Conservation (phyloP, 2,797 vertebrate genomes). For the Peromyscus nudipes region DNA sequence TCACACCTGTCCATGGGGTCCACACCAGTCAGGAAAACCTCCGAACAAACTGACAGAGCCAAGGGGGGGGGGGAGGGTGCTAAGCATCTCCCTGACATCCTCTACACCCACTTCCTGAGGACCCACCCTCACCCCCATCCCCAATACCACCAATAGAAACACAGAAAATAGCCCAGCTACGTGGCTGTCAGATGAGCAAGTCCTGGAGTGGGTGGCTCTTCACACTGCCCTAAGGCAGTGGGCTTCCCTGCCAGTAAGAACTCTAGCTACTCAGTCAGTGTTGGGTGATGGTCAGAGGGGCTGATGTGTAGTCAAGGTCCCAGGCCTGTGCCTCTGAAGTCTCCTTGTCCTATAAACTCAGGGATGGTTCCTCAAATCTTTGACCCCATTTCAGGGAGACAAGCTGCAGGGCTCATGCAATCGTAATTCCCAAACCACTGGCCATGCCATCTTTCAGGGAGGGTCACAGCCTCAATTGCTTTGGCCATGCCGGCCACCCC, state of each 20-base stretch:
- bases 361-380: neutral
- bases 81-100: neutral
- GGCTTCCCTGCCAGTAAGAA: neutral
- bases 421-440: neutral
- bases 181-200: neutral
- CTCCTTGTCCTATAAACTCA: neutral
- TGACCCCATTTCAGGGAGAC: neutral
- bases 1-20: neutral
- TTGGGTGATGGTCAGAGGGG: neutral
- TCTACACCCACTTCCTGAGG: neutral
- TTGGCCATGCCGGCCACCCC: neutral
- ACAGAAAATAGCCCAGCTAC: neutral
- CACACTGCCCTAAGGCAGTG: neutral
- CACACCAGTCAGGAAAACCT: neutral
- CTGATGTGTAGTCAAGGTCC: neutral
- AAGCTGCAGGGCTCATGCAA: neutral
- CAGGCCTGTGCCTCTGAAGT: neutral
- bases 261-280: neutral
- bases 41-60: neutral
- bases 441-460: neutral
- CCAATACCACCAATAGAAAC: neutral
- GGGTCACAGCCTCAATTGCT: neutral
- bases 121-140: neutral
- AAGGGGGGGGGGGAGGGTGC: neutral
- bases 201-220: neutral